phyloP scores from a whole-genome alignment of 2,888 invertebrate species.

The Cataglyphis cursor region DNA sequence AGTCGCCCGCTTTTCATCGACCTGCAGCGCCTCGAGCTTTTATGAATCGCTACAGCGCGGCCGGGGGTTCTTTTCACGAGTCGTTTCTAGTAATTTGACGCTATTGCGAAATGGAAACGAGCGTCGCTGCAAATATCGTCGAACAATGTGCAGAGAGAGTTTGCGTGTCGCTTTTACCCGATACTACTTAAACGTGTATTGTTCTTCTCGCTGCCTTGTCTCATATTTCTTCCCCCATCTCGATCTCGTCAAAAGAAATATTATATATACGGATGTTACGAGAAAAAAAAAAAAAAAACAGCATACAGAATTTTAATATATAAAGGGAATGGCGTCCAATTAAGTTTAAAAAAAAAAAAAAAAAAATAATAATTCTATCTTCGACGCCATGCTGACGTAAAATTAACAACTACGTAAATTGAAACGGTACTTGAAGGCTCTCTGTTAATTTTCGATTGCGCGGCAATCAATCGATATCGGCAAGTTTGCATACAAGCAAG shows the following conservation, averaged over 20 bases:
- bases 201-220: slow-evolving; percentile 10
- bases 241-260: slow-evolving; percentile 9
- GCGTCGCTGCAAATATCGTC: slow-evolving; percentile 17
- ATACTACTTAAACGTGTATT: slow-evolving; percentile 3
- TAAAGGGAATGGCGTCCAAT: slow-evolving; percentile 1
- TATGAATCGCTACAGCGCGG: slow-evolving; percentile 15
- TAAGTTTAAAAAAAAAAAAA: neutral
- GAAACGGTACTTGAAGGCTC: neutral
- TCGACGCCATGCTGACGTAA: neutral
- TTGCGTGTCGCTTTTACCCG: slow-evolving; percentile 22
- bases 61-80: slow-evolving; percentile 24
- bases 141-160: neutral
- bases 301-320: neutral
- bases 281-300: slow-evolving; percentile 17
- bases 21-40: slow-evolving; percentile 42
- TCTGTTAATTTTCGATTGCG: slow-evolving; percentile 15
- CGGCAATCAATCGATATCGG: neutral
- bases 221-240: slow-evolving; percentile 15
- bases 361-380: neutral
- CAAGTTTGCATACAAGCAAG: slow-evolving; percentile 8
- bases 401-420: neutral
- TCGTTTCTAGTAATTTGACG: slow-evolving; percentile 39
- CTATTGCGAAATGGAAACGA: slow-evolving; percentile 45
- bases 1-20: slow-evolving; percentile 60
- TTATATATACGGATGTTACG: neutral